Conservation (phyloP, 2,888 invertebrate species). For the Amblyjoppa proteus region DNA sequence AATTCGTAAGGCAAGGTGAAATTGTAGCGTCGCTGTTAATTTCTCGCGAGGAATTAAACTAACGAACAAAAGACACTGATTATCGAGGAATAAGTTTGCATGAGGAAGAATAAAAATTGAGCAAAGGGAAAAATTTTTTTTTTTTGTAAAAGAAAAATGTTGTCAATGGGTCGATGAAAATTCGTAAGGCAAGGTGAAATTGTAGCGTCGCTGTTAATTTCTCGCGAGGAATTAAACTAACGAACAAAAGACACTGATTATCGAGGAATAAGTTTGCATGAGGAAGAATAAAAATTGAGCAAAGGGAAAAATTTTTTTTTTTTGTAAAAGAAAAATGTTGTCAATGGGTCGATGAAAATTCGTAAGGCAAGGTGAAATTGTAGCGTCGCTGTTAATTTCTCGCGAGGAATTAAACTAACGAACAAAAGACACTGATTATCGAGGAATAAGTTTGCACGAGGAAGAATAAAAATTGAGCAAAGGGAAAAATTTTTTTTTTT, state of each 20-base stretch:
- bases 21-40: neutral
- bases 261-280: conserved; percentile 5
- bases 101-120: neutral
- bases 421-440: neutral
- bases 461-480: neutral
- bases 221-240: no score
- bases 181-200: neutral
- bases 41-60: no score
- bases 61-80: no score
- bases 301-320: no score
- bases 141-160: no score
- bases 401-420: no score
- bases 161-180: neutral
- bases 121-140: no score
- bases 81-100: conserved; percentile 9
- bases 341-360: neutral
- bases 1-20: no score
- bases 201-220: no score
- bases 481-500: no score
- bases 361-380: neutral
- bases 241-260: neutral
- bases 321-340: no score
- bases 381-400: no score
- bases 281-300: neutral
- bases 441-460: neutral